Base-by-base conservation (phyloP, 2,888 invertebrate species). In the Ichneumon xanthorius region DNA sequence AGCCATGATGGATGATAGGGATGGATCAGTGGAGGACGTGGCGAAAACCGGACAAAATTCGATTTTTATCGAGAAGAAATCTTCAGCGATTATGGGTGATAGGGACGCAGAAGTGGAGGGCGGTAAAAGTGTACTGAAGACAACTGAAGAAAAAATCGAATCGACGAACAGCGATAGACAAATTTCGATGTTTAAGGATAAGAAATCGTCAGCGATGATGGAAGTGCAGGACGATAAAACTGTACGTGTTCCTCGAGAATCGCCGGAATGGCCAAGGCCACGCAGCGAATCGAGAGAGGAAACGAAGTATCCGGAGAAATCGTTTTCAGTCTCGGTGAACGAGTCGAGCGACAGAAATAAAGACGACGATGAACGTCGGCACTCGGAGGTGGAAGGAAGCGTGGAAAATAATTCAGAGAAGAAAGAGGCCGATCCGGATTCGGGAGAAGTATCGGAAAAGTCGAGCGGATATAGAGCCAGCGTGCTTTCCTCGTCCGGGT, bases 251-350 rank as follows among this genome's bases (percentile, higher is more conserved):
- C 26, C n/a, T 14, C n/a, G 7, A 37, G 6, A 58, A 7, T 53
- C 50, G 16, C 11, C 0, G 5, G 14, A 5, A 14, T 53, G n/a
- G 30, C 65, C 22, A 26, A 73, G 50, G 11, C 9, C 9, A 37
- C 16, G 63, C 50, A 16, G 26, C 16, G 68, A 40, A 22, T 68
- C 58, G 6, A 75, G 58, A 26, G 1, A 45, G 19, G 75, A 68
- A 61, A 37, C 1, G 3, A 40, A 65, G 19, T 83, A 70, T 78
- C 63, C 50, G 6, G 70, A 80, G 4, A 86, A 82, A 80, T 73
- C 82, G 22, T 40, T 83, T 50, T 86, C 77, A 11, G 26, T 48
- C 1, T 73, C 83, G 11, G 30, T 19, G 4, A 50, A 37, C 37
- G 55, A 78, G 14, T 55, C 48, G 63, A 55, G 73, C 22, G 72